Percentiles rank a stretch among this genome's conserved stretches.
phyloP scores from a whole-genome alignment of 2,888 invertebrate species.

The Gymnosoma rotundatum region DNA sequence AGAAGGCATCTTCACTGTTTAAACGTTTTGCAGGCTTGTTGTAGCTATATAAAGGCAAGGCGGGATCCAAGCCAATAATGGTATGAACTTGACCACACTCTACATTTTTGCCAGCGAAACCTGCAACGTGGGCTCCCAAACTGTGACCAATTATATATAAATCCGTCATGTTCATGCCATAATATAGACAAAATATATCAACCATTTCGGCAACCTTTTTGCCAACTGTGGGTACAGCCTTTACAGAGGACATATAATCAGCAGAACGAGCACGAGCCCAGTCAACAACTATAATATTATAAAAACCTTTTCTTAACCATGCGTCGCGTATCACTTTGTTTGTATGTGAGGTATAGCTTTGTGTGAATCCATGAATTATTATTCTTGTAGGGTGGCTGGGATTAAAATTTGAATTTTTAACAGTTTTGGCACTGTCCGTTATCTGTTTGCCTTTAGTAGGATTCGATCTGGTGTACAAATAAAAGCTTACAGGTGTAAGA shows the following conservation, averaged over 20 bases:
- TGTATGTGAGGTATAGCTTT: constrained; percentile 58
- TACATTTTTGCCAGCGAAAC: constrained; percentile 84
- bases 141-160: constrained; percentile 85
- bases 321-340: constrained; percentile 80
- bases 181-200: constrained; percentile 78
- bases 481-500: constrained; percentile 68
- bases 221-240: constrained; percentile 78
- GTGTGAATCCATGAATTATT: constrained; percentile 83
- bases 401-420: constrained; percentile 73
- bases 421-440: constrained; percentile 58
- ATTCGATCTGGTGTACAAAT: constrained; percentile 76
- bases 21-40: constrained; percentile 75
- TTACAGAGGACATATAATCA: constrained; percentile 84
- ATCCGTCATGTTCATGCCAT: constrained; percentile 81
- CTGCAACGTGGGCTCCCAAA: constrained; percentile 85
- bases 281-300: constrained; percentile 85
- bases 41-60: constrained; percentile 77
- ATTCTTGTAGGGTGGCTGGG: constrained; percentile 71
- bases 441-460: constrained; percentile 74
- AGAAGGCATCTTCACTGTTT: constrained; percentile 75
- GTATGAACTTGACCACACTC: constrained; percentile 84
- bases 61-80: constrained; percentile 83
- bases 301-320: constrained; percentile 84
- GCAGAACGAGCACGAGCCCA: constrained; percentile 85
- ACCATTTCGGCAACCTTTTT: constrained; percentile 76